phyloP scores from a whole-genome alignment of 2,113 vertebrate genomes.

The Neodon shergylaensis region DNA sequence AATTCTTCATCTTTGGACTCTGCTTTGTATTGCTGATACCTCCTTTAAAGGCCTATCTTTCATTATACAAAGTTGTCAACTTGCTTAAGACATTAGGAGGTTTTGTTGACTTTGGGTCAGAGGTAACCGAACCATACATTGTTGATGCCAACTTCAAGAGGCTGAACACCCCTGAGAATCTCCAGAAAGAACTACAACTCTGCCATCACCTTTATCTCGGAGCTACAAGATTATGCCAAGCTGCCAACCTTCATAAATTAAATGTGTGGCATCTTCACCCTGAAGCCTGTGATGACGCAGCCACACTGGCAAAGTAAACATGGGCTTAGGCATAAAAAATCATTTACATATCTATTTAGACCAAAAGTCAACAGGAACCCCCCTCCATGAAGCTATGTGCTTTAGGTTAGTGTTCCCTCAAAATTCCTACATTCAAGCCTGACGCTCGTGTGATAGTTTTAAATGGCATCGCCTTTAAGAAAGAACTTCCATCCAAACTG shows the following conservation, averaged over 20 bases:
- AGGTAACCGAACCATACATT: background rate
- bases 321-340: background rate
- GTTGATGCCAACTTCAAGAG: background rate
- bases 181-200: background rate
- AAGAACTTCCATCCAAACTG: background rate
- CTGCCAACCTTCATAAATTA: conserved; percentile 1
- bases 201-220: background rate
- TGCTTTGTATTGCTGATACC: background rate
- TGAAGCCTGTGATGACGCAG: background rate
- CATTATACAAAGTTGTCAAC: background rate
- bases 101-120: background rate
- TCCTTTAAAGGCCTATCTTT: background rate
- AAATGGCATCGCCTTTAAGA: background rate
- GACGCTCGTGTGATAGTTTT: background rate
- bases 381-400: no score
- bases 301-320: background rate
- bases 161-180: background rate
- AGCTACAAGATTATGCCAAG: background rate
- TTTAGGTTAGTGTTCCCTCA: background rate
- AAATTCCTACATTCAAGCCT: background rate
- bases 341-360: background rate
- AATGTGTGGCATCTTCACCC: background rate
- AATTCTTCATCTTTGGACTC: background rate
- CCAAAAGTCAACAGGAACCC: background rate
- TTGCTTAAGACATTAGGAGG: background rate